Evolutionary conservation across 1,140 invertebrate genomes (phyloP).

Genomic region (Drosophila leontia): DNA sequence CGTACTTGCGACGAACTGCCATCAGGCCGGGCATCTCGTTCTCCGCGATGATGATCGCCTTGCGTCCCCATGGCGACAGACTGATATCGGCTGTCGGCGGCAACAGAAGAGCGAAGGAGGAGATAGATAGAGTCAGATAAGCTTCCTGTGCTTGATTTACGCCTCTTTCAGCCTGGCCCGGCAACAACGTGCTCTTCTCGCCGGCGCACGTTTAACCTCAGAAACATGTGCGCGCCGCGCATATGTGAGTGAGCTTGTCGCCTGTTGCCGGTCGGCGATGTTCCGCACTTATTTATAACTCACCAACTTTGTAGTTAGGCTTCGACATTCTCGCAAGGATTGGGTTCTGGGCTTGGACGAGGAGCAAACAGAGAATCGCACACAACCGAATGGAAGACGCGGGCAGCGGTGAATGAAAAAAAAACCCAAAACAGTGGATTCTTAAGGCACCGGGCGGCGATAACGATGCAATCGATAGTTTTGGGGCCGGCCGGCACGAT

Average conservation of each 20-base stretch:
- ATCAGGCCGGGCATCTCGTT: conserved; percentile 99
- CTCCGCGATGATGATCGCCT: conserved; percentile 98
- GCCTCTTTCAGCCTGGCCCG: conserved; percentile 8
- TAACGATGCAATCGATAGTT: neutral
- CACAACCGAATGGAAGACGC: conserved; percentile 60
- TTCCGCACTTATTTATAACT: conserved; percentile 62
- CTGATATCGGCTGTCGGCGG: conserved; percentile 90
- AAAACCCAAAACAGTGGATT: conserved; percentile 12
- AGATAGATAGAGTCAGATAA: conserved; percentile 36
- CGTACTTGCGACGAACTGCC: conserved; percentile 96
- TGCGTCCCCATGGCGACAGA: conserved; percentile 97
- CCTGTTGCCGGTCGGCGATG: conserved; percentile 36
- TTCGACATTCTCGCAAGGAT: conserved; percentile 67
- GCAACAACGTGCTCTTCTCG: conserved; percentile 57
- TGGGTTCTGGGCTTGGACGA: conserved; percentile 6
- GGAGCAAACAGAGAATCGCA: conserved; percentile 19
- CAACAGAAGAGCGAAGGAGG: conserved; percentile 20
- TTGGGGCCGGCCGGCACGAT: neutral
- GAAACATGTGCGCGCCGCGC: conserved; percentile 59
- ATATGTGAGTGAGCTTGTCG: conserved; percentile 19
- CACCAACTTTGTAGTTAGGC: conserved; percentile 76
- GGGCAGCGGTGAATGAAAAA: conserved; percentile 58
- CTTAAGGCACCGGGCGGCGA: conserved; percentile 2
- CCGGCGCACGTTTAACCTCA: conserved; percentile 63
- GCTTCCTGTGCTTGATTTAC: conserved; percentile 23